A percentile compares a stretch with the other conserved stretches of the same genome.
phyloP scores from a whole-genome alignment of 1,140 invertebrate species.

The Lerema accius region DNA sequence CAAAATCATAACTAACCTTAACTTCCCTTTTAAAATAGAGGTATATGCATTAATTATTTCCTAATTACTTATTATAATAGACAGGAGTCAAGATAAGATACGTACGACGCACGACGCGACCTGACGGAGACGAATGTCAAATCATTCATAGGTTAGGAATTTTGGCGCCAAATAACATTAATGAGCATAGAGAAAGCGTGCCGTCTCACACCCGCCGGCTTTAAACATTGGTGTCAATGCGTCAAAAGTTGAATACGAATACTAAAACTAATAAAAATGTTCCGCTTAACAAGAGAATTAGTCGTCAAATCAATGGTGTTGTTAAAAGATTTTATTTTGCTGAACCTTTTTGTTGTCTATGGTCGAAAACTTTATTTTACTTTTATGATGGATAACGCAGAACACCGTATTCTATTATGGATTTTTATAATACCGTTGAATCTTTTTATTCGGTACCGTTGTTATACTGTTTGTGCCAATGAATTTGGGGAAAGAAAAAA shows the following conservation, averaged over 20 bases:
- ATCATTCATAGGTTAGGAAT: slow-evolving; percentile 62
- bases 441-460: slow-evolving; percentile 19
- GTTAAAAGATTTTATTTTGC: slow-evolving; percentile 26
- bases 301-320: slow-evolving; percentile 13
- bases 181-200: slow-evolving; percentile 62
- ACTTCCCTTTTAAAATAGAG: no score
- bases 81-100: neutral
- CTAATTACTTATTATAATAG: slow-evolving; percentile 16
- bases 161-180: slow-evolving; percentile 65
- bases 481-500: neutral
- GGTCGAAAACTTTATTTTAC: slow-evolving; percentile 6
- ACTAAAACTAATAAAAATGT: slow-evolving; percentile 26
- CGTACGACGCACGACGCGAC: no score
- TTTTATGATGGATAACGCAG: slow-evolving; percentile 17
- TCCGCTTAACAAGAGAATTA: slow-evolving; percentile 34
- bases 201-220: slow-evolving; percentile 47
- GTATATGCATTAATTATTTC: neutral
- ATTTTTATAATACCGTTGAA: neutral
- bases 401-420: neutral
- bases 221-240: slow-evolving; percentile 58
- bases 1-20: no score
- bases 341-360: slow-evolving; percentile 25
- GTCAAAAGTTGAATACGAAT: slow-evolving; percentile 41
- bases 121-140: slow-evolving; percentile 41
- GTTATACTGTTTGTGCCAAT: slow-evolving; percentile 2